These are phyloP conservation scores for Scelioninae gen. 1 DNA, from an alignment of 2,888 invertebrate species.

Conservation along the genomic window DNA sequence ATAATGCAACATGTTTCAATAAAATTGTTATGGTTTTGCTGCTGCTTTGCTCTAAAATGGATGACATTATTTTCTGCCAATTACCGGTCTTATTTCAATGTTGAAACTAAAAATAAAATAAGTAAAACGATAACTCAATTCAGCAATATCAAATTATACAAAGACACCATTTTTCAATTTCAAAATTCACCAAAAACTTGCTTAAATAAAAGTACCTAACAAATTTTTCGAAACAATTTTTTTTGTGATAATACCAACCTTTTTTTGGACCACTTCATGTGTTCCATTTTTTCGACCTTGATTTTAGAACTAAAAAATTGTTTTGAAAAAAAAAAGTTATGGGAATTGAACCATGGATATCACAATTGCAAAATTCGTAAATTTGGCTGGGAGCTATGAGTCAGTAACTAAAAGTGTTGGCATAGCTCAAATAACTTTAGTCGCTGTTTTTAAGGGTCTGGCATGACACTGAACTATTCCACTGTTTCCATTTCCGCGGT, in stretches of 20 bases:
- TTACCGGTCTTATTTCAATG: background rate
- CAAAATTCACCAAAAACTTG: no score
- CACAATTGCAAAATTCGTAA: slow-evolving; percentile 39
- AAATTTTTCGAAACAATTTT: no score
- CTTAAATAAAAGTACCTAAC: no score
- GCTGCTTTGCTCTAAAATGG: background rate
- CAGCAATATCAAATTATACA: no score
- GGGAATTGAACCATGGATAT: slow-evolving; percentile 20
- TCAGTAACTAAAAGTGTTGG: slow-evolving; percentile 78
- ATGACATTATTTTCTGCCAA: background rate
- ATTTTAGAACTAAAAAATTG: background rate
- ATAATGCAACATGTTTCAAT: background rate
- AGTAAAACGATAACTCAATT: no score
- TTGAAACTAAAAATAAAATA: no score
- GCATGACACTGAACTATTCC: slow-evolving; percentile 75
- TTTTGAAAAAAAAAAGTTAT: background rate
- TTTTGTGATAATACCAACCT: no score
- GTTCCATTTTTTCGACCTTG: no score
- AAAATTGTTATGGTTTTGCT: background rate
- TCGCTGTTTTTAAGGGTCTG: slow-evolving; percentile 72
- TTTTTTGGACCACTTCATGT: no score
- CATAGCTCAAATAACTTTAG: slow-evolving; percentile 75
- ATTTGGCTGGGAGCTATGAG: slow-evolving; percentile 75
- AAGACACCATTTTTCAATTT: no score
- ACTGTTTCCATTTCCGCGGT: slow-evolving; percentile 69